Evolutionary conservation across 2,888 invertebrate genomes (phyloP).

Genomic region (Drosophila prostipennis): DNA sequence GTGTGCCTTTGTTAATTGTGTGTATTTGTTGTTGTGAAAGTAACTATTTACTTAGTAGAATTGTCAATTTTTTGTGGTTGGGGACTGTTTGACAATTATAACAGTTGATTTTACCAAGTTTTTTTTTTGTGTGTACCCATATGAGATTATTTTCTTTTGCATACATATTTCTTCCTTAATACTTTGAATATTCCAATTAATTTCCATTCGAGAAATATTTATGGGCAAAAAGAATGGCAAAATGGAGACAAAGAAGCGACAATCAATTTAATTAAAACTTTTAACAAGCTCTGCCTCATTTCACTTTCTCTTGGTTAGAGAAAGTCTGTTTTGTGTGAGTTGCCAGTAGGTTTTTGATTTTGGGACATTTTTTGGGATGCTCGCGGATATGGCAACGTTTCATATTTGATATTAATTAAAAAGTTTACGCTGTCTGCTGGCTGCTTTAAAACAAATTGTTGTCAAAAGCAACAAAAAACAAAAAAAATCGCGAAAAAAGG

Average conservation of each 20-base stretch:
- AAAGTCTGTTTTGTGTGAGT: not conserved
- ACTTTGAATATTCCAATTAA: slow-evolving; percentile 15
- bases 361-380: slow-evolving; percentile 31
- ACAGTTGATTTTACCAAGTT: too few species aligned
- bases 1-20: too few species aligned
- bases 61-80: too few species aligned
- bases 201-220: slow-evolving; percentile 19
- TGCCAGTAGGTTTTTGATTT: slow-evolving; percentile 40
- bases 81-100: too few species aligned
- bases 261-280: slow-evolving; percentile 80
- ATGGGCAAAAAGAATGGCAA: slow-evolving; percentile 24
- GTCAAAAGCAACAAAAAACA: slow-evolving; percentile 22
- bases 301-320: slow-evolving; percentile 58
- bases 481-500: slow-evolving; percentile 26
- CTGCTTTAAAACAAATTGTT: slow-evolving; percentile 74
- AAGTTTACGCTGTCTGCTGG: slow-evolving; percentile 64
- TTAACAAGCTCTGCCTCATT: slow-evolving; percentile 75
- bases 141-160: not conserved
- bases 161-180: not conserved
- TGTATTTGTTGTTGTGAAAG: too few species aligned
- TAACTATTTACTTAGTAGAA: too few species aligned
- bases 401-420: slow-evolving; percentile 79
- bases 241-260: slow-evolving; percentile 70
- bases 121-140: too few species aligned
- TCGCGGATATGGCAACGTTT: slow-evolving; percentile 60